A percentile compares a stretch with the other conserved stretches of the same genome.
Evolutionary conservation across 2,797 vertebrate genomes (phyloP).

Genomic region (Manis javanica): DNA sequence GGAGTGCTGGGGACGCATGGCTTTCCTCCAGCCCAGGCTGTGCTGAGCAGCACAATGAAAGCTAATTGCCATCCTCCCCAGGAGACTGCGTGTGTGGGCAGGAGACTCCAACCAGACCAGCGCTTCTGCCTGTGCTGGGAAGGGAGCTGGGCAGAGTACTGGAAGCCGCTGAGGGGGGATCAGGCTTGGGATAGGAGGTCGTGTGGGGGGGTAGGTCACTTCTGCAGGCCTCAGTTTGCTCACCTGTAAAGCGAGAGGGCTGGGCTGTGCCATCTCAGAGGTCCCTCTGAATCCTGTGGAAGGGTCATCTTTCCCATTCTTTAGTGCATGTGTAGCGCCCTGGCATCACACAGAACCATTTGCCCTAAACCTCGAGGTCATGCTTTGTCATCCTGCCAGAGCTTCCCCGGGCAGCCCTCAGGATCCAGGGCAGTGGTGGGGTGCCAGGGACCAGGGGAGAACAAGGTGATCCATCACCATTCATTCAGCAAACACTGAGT

Average conservation of each 20-base stretch:
- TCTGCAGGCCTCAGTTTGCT: background rate
- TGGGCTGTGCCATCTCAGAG: background rate
- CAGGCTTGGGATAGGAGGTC: background rate
- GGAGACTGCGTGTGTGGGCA: constrained; percentile 62
- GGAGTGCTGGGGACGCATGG: background rate
- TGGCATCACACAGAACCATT: background rate
- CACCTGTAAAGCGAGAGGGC: background rate
- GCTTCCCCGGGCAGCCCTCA: background rate
- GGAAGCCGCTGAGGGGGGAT: background rate
- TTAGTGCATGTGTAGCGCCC: background rate
- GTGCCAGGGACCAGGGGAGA: background rate
- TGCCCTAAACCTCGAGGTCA: background rate
- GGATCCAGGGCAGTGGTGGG: background rate
- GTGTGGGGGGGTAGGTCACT: too few relatives aligned
- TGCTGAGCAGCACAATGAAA: constrained; percentile 65
- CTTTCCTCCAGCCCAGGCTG: constrained; percentile 30
- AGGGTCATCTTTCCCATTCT: background rate
- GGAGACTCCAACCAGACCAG: constrained; percentile 35
- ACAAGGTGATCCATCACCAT: background rate
- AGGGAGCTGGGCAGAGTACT: background rate
- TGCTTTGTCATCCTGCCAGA: background rate
- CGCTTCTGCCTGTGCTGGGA: background rate
- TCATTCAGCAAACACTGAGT: background rate
- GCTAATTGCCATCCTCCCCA: constrained; percentile 62
- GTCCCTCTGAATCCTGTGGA: background rate